Evolutionary conservation across 1,140 invertebrate species (phyloP).

Genomic region (Drosophila parabipectinata): DNA sequence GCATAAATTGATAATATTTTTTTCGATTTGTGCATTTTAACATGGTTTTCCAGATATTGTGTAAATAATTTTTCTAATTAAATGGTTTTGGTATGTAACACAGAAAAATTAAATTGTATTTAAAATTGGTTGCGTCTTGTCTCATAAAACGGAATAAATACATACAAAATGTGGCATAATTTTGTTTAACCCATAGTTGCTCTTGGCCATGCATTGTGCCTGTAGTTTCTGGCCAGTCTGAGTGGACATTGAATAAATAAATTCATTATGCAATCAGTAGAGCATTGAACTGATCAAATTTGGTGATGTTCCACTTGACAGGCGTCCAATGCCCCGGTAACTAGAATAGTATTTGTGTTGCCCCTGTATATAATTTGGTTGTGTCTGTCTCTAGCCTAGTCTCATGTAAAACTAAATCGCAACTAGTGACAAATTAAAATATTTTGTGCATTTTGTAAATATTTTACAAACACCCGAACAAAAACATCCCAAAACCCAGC

Average conservation of each 20-base stretch:
- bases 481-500: not conserved
- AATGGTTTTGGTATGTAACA: constrained; percentile 63
- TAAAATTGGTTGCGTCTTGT: constrained; percentile 45
- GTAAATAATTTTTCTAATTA: constrained; percentile 37
- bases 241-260: constrained; percentile 24
- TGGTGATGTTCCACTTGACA: constrained; percentile 43
- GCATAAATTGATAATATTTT: constrained; percentile 27
- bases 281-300: constrained; percentile 13
- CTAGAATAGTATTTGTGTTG: constrained; percentile 15
- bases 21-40: constrained; percentile 38
- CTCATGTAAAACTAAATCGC: constrained; percentile 21
- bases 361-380: constrained; percentile 33
- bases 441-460: constrained; percentile 60
- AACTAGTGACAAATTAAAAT: constrained; percentile 37
- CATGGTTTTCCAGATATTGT: constrained; percentile 23
- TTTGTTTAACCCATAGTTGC: constrained; percentile 46
- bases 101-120: constrained; percentile 25
- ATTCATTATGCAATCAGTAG: constrained; percentile 9
- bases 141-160: constrained; percentile 48
- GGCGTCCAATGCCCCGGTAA: constrained; percentile 2
- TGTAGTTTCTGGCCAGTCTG: constrained; percentile 12
- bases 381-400: constrained; percentile 26
- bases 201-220: constrained; percentile 21
- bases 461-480: constrained; percentile 29
- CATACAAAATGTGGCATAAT: constrained; percentile 36